Base-by-base conservation (phyloP, 2,797 vertebrate genomes). In the Hippopotamyrus pictus region DNA sequence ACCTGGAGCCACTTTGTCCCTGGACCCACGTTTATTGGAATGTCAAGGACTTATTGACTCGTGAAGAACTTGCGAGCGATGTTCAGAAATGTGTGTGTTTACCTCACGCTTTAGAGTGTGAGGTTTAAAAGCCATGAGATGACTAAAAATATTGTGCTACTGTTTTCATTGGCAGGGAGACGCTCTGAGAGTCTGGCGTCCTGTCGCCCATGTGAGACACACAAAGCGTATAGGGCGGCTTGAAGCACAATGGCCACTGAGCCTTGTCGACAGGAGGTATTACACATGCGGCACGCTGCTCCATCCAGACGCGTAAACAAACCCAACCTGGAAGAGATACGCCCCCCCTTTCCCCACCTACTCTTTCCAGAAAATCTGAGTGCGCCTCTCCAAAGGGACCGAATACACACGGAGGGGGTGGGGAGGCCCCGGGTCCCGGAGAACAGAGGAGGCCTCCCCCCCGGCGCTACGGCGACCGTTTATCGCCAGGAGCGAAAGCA, bases 401-500 rank as follows among this genome's bases (percentile, higher is more conserved):
- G 50, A 48, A 82, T 48, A 54, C 65, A 33, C 19, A 2, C 5
- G 2, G 14, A 85, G 44, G 90, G 9, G 19, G 82, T 19, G 9
- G 46, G 41, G n/a, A 84, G 82, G n/a, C 14, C n/a, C 44, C 14
- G 8, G 79, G 17, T 83, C n/a, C 53, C 88, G 76, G 41, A 89
- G 90, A 87, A 50, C 51, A 82, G 86, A 83, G 25, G 37, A 50
- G 48, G 86, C 19, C 44, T 5, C 25, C 19, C 59, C 83, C 6
- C 17, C 19, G 12, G 48, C 89, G 88, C 90, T 91, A 91, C 92
- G 90, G 93, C 92, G 92, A 93, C 93, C 94, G 92, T 94, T 94
- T 92, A 92, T 93, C 93, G 90, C 92, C 90, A 53, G 92, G 92
- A 93, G 91, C 90, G 92, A 93, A 91, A 92, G 90, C 92, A 90